A percentile compares a stretch with the other conserved stretches of the same genome.
Evolutionary conservation across 2,113 vertebrate species (phyloP).

Genomic region (Puffinus mauretanicus): DNA sequence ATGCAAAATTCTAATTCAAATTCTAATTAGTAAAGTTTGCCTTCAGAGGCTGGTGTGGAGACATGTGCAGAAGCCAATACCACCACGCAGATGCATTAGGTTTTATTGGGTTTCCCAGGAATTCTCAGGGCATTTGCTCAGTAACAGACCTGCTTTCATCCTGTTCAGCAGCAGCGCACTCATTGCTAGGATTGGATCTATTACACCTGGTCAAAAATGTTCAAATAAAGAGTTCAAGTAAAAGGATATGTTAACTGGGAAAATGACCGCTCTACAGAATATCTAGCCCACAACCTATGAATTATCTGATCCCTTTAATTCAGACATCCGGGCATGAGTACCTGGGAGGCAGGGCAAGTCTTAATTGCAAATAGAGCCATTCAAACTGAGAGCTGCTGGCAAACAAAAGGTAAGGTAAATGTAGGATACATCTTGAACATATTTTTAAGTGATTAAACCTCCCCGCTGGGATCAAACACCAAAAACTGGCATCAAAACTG

Average conservation of each 20-base stretch:
- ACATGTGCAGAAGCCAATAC: neutral
- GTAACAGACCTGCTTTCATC: neutral
- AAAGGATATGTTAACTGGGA: neutral
- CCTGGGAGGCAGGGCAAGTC: neutral
- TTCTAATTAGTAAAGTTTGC: neutral
- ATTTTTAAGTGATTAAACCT: neutral
- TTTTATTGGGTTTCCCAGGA: neutral
- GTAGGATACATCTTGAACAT: neutral
- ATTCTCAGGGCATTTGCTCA: neutral
- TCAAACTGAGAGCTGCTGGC: neutral
- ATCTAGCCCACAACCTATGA: rapidly evolving
- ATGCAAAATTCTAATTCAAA: neutral
- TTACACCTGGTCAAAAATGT: neutral
- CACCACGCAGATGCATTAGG: neutral
- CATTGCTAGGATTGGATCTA: neutral
- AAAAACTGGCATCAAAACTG: neutral
- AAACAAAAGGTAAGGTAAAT: neutral
- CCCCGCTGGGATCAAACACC: neutral
- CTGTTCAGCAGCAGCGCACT: neutral
- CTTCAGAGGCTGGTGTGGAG: neutral
- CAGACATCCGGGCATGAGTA: neutral
- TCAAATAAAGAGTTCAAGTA: neutral
- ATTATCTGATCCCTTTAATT: neutral
- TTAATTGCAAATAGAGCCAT: neutral
- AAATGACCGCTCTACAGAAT: neutral